phyloP scores from a whole-genome alignment of 1,140 invertebrate species.

The Tetramorium parvispinum region DNA sequence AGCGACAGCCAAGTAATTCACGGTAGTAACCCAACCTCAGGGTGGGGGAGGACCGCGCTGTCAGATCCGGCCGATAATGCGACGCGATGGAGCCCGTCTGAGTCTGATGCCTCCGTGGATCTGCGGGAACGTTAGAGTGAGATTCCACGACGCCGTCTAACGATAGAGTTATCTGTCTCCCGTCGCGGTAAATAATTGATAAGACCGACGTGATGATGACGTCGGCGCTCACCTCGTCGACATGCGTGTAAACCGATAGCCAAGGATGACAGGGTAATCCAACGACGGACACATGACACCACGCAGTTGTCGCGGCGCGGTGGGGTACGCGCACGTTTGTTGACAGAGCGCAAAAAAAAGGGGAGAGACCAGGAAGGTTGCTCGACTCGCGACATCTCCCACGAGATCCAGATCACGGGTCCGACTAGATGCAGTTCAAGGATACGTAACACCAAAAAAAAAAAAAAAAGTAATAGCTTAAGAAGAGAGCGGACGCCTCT shows the following conservation, averaged over 20 bases:
- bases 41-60: background rate
- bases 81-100: background rate
- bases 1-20: background rate
- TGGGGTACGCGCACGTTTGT: background rate
- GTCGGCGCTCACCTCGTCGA: background rate
- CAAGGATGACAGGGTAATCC: background rate
- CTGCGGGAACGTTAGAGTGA: background rate
- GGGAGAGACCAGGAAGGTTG: background rate
- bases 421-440: background rate
- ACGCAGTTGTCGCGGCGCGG: background rate
- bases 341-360: background rate
- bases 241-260: constrained; percentile 24
- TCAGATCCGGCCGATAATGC: background rate
- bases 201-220: background rate
- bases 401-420: background rate
- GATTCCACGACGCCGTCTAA: background rate
- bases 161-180: background rate
- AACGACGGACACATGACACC: background rate
- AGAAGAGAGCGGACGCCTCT: background rate
- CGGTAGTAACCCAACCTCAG: background rate
- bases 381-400: constrained; percentile 11
- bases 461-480: background rate
- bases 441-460: background rate
- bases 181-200: constrained; percentile 9
- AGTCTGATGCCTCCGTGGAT: background rate